Evolutionary conservation across 2,888 invertebrate genomes (phyloP).

Genomic region (Nebria salina): DNA sequence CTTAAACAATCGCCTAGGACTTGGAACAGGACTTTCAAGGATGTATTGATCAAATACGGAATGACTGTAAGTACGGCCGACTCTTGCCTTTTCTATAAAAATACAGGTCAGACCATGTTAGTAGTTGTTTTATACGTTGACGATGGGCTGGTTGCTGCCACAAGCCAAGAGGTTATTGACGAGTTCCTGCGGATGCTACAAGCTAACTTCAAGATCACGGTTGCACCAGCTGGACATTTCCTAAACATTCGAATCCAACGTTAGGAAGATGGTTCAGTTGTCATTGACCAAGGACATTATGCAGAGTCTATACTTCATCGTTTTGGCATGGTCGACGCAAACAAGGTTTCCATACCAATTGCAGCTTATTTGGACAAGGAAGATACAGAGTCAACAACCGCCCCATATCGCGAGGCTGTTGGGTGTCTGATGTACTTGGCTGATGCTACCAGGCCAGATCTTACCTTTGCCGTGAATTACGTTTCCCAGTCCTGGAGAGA

Average conservation of each 20-base stretch:
- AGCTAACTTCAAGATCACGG: conserved; percentile 30
- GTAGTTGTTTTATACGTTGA: conserved; percentile 53
- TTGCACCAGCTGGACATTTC: conserved; percentile 16
- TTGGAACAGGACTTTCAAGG: conserved; percentile 53
- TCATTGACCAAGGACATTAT: conserved; percentile 13
- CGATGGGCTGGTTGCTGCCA: conserved; percentile 51
- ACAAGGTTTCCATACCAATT: neutral
- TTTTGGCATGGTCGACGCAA: conserved; percentile 2
- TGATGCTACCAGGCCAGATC: no score
- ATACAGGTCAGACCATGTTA: conserved; percentile 36
- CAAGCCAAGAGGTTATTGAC: conserved; percentile 24
- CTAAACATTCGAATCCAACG: conserved; percentile 45
- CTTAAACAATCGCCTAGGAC: no score
- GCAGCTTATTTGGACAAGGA: neutral
- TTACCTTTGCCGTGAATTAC: no score
- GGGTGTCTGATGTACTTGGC: no score
- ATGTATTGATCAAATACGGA: conserved; percentile 37
- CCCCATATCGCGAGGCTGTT: neutral
- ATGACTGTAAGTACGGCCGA: conserved; percentile 47
- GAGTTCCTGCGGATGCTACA: conserved; percentile 39
- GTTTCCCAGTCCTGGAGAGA: no score
- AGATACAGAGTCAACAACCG: conserved; percentile 10
- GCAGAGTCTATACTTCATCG: neutral
- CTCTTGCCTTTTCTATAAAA: conserved; percentile 51
- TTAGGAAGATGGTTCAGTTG: conserved; percentile 12